Evolutionary conservation across 2,797 vertebrate species (phyloP).

Genomic region (Crax fasciolata): DNA sequence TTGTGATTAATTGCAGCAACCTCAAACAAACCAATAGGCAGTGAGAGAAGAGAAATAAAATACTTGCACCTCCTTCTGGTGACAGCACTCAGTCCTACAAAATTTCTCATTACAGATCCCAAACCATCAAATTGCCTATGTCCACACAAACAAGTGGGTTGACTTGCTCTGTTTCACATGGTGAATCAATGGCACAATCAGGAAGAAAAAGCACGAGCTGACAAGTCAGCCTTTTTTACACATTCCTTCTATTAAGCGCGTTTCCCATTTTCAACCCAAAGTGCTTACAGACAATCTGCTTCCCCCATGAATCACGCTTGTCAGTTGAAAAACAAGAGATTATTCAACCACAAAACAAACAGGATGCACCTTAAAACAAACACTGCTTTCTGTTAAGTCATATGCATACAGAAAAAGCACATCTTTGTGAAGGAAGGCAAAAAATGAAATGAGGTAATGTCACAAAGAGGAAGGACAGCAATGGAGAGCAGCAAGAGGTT

Average conservation of each 20-base stretch:
- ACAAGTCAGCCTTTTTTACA: not conserved
- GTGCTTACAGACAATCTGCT: not conserved
- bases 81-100: not conserved
- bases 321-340: constrained; percentile 53
- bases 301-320: constrained; percentile 51
- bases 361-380: constrained; percentile 37
- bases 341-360: constrained; percentile 60
- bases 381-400: constrained; percentile 16
- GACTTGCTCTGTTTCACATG: not conserved
- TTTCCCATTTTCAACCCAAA: constrained; percentile 24
- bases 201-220: not conserved
- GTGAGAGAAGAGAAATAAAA: not conserved
- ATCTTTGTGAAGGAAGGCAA: not conserved
- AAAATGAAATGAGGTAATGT: constrained; percentile 8
- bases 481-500: not conserved
- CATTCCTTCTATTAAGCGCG: constrained; percentile 15
- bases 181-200: not conserved
- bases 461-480: not conserved
- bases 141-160: not conserved
- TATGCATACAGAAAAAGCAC: not conserved
- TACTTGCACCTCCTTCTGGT: not conserved
- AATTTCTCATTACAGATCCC: not conserved
- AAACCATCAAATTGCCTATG: not conserved
- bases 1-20: not conserved
- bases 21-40: not conserved